phyloP scores from a whole-genome alignment of 1,140 invertebrate species.

The Lepeophtheirus salmonis region DNA sequence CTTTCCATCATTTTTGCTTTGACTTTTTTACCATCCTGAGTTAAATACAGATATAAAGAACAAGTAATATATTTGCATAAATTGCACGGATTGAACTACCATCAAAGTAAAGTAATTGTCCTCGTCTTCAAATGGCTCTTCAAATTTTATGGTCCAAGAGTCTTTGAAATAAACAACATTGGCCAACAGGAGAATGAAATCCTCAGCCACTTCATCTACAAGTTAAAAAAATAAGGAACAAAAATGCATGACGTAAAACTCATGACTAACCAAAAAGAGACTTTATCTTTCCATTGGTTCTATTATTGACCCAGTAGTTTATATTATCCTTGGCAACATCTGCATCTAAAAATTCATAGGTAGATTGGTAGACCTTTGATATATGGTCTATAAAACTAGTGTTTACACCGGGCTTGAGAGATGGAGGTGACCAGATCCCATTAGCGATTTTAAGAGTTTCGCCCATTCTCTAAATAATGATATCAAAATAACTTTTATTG shows the following conservation, averaged over 20 bases:
- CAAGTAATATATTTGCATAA: background rate
- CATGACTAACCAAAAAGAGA: background rate
- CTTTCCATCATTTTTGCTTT: background rate
- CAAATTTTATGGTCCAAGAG: background rate
- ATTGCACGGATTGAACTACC: background rate
- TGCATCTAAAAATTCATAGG: background rate
- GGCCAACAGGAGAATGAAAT: background rate
- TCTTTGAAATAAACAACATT: background rate
- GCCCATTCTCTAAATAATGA: background rate
- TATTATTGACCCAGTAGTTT: background rate
- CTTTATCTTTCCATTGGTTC: background rate
- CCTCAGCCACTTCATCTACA: background rate
- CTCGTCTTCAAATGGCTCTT: background rate
- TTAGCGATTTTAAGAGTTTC: background rate
- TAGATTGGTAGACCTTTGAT: background rate
- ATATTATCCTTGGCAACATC: background rate
- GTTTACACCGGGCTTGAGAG: background rate
- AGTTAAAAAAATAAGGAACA: background rate
- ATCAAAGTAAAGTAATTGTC: background rate
- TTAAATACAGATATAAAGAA: background rate
- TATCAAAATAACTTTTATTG: background rate
- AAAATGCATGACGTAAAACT: no score
- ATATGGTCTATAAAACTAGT: background rate
- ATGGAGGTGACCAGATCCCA: background rate
- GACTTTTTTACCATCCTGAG: background rate